phyloP scores from a whole-genome alignment of 2,888 invertebrate species.

The Amphipoea lucens region DNA sequence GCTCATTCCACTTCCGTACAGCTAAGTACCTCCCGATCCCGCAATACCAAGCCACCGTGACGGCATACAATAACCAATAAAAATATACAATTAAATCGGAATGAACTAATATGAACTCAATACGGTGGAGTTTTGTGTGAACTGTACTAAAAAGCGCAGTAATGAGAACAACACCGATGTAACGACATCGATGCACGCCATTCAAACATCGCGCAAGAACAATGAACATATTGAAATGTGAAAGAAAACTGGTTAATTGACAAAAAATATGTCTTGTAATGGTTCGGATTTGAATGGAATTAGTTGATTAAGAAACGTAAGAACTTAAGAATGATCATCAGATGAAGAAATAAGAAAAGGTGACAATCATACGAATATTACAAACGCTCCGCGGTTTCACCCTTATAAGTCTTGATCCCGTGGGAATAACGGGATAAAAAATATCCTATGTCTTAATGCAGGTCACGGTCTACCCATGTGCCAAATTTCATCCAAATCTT shows the following conservation, averaged over 20 bases:
- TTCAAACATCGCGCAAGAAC: conserved; percentile 65
- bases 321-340: not conserved
- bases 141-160: conserved; percentile 74
- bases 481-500: not conserved
- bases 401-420: not conserved
- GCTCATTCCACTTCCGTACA: conserved; percentile 34
- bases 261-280: conserved; percentile 61
- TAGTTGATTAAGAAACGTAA: conserved; percentile 34
- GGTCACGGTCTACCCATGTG: not conserved
- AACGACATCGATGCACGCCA: conserved; percentile 69
- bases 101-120: conserved; percentile 64
- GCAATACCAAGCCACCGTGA: conserved; percentile 59
- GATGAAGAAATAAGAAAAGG: not conserved
- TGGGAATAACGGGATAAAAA: not conserved
- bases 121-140: conserved; percentile 73
- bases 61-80: conserved; percentile 63
- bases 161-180: conserved; percentile 65
- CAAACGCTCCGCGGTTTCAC: not conserved
- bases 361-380: not conserved
- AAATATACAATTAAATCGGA: conserved; percentile 61
- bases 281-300: conserved; percentile 40
- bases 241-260: conserved; percentile 62
- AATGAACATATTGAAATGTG: conserved; percentile 69
- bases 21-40: conserved; percentile 38
- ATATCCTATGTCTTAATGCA: no score